A percentile compares a stretch with the other conserved stretches of the same genome.
Evolutionary conservation across 2,888 invertebrate species (phyloP).

Genomic region (Xestoiulus laeticollis): DNA sequence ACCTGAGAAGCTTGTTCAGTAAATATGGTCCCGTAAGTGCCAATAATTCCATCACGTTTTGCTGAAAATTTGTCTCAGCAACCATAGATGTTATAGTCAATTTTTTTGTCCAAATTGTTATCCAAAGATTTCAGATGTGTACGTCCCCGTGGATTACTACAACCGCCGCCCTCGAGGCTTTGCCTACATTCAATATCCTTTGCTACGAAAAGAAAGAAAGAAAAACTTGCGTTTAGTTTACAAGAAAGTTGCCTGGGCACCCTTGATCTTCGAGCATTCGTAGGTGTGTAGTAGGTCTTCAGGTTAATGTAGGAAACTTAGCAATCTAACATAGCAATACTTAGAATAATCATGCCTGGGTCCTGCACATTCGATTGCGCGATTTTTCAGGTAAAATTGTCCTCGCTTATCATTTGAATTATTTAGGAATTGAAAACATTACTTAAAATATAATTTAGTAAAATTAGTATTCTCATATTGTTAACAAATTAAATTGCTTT

Average conservation of each 20-base stretch:
- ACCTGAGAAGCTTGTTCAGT: slow-evolving; percentile 65
- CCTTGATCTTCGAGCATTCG: neutral
- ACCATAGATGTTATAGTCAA: neutral
- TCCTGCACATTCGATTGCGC: too few relatives aligned
- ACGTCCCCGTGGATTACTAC: slow-evolving; percentile 67
- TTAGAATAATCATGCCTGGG: neutral
- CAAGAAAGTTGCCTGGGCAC: neutral
- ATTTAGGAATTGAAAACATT: too few relatives aligned
- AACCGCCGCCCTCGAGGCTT: slow-evolving; percentile 65
- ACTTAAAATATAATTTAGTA: too few relatives aligned
- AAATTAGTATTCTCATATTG: too few relatives aligned
- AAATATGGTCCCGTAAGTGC: slow-evolving; percentile 66
- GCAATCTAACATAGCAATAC: neutral
- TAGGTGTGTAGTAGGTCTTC: neutral
- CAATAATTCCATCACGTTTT: neutral
- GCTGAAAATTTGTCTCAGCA: neutral
- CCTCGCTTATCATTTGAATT: too few relatives aligned
- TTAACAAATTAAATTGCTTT: too few relatives aligned
- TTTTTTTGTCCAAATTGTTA: slow-evolving; percentile 26
- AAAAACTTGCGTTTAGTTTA: neutral
- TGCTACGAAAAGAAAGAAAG: slow-evolving; percentile 49
- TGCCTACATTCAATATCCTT: slow-evolving; percentile 69
- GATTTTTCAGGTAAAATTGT: too few relatives aligned
- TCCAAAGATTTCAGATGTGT: slow-evolving; percentile 63
- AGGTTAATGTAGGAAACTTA: neutral